A percentile compares a stretch with the other conserved stretches of the same genome.
These are phyloP conservation scores for Tiliqua scincoides DNA, from an alignment of 2,113 vertebrate genomes.

Conservation along the genomic window DNA sequence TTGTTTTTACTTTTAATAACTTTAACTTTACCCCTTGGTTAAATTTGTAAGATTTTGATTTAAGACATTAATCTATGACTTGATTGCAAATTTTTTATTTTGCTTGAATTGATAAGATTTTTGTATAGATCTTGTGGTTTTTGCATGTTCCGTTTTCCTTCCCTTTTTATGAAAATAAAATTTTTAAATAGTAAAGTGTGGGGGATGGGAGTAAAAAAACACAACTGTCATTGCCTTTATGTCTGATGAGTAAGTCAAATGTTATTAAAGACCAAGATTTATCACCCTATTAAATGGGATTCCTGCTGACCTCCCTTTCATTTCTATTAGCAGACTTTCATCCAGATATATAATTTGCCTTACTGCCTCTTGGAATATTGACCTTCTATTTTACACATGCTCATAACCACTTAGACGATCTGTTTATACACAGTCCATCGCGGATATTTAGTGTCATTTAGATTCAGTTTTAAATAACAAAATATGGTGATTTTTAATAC, in stretches of 20 bases:
- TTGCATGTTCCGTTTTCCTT: too few species aligned
- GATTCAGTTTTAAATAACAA: conserved; percentile 30
- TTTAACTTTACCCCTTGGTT: too few species aligned
- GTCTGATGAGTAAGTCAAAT: neutral
- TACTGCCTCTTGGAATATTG: conserved; percentile 15
- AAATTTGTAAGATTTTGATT: too few species aligned
- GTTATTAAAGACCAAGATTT: neutral
- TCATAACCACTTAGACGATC: neutral
- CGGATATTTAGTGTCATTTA: conserved; percentile 30
- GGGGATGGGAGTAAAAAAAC: too few species aligned
- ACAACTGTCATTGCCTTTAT: too few species aligned
- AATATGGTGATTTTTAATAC: conserved; percentile 54
- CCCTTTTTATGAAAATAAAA: too few species aligned
- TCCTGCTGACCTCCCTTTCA: neutral
- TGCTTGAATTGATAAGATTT: too few species aligned
- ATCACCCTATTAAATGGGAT: neutral
- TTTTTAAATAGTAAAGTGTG: too few species aligned
- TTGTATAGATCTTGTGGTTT: too few species aligned
- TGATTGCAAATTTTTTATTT: too few species aligned
- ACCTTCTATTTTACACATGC: neutral
- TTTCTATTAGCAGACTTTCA: neutral
- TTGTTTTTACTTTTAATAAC: too few species aligned
- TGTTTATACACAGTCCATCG: neutral
- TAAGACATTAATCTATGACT: too few species aligned
- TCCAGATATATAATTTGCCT: neutral